Conservation (phyloP, 2,888 invertebrate genomes). For the Enchytraeus crypticus region DNA sequence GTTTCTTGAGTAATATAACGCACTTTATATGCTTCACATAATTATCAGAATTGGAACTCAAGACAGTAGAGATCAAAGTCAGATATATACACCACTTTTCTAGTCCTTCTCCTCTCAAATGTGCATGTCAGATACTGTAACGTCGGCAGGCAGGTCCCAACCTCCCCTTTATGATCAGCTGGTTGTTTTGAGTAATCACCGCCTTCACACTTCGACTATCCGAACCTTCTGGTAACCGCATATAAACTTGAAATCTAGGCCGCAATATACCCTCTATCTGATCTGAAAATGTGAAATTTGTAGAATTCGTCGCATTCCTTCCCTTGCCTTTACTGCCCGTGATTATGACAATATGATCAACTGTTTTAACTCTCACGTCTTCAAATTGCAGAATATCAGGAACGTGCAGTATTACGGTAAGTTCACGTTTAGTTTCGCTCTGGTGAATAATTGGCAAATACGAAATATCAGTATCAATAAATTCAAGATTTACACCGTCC, state of each 20-base stretch:
- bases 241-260: background rate
- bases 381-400: background rate
- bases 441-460: background rate
- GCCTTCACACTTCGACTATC: conserved; percentile 7
- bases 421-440: conserved; percentile 1
- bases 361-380: conserved; percentile 5
- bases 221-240: background rate
- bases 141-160: background rate
- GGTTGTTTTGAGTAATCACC: conserved; percentile 1
- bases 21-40: too few relatives aligned
- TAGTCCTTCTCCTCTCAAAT: too few relatives aligned
- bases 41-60: too few relatives aligned
- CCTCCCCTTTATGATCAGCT: conserved; percentile 7
- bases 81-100: too few relatives aligned
- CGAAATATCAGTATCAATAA: background rate
- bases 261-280: background rate
- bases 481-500: background rate
- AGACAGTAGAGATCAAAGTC: too few relatives aligned
- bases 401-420: conserved; percentile 1
- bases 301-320: background rate
- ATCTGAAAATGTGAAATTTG: background rate
- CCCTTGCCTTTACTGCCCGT: background rate
- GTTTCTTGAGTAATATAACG: too few relatives aligned
- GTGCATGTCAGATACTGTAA: background rate
- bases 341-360: conserved; percentile 2